phyloP scores from a whole-genome alignment of 2,113 vertebrate genomes.

The Siphamia tubifer region DNA sequence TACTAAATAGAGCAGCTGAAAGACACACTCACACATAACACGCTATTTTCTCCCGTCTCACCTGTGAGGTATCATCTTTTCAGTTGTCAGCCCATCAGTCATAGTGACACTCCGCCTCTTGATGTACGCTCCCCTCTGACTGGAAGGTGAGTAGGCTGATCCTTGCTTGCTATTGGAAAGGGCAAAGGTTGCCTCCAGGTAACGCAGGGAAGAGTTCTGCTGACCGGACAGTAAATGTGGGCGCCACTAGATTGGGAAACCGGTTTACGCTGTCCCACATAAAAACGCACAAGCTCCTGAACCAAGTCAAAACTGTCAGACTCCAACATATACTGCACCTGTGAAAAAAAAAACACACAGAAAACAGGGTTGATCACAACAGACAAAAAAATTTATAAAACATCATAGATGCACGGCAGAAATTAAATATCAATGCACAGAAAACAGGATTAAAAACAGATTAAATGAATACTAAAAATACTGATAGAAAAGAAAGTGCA shows the following conservation, averaged over 20 bases:
- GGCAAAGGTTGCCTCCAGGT: conserved; percentile 95
- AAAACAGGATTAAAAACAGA: too few species aligned
- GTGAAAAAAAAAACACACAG: background rate
- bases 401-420: background rate
- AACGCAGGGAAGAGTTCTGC: conserved; percentile 93
- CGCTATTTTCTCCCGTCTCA: conserved; percentile 54
- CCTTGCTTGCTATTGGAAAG: conserved; percentile 85
- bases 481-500: too few species aligned
- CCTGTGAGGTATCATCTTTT: conserved; percentile 95
- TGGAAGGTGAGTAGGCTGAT: conserved; percentile 83
- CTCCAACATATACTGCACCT: conserved; percentile 92
- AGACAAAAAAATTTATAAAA: background rate
- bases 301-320: conserved; percentile 92
- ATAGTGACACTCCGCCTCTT: conserved; percentile 96
- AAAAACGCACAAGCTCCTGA: conserved; percentile 89
- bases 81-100: conserved; percentile 91
- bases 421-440: background rate
- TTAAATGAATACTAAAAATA: too few species aligned
- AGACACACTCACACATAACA: background rate
- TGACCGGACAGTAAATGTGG: conserved; percentile 94
- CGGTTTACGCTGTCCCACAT: conserved; percentile 88
- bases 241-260: conserved; percentile 88
- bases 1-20: background rate
- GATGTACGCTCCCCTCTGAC: conserved; percentile 91
- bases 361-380: background rate